These are phyloP conservation scores for Cheiracanthium punctorium DNA, from an alignment of 2,888 invertebrate species.

Conservation along the genomic window DNA sequence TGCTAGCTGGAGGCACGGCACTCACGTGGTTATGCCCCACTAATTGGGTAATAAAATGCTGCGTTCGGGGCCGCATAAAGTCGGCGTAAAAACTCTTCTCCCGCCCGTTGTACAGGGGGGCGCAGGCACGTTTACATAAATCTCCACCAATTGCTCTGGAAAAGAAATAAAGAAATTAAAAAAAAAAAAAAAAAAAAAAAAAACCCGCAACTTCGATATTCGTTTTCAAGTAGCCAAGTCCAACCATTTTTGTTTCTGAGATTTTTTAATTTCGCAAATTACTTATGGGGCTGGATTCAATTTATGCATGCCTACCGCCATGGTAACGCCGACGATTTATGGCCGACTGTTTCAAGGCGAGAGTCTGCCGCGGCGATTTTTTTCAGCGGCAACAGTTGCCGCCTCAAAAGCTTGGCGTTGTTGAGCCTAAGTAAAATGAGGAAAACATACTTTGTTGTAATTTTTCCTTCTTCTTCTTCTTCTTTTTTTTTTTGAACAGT, in stretches of 20 bases:
- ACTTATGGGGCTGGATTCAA: conserved; percentile 46
- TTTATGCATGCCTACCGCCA: conserved; percentile 27
- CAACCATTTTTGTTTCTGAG: conserved; percentile 19
- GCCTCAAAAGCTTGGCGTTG: neutral
- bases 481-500: neutral
- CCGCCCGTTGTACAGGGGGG: conserved; percentile 7
- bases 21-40: conserved; percentile 68
- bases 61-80: conserved; percentile 55
- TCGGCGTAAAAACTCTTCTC: conserved; percentile 30
- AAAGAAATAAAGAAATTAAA: conserved; percentile 13
- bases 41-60: conserved; percentile 70
- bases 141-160: conserved; percentile 60
- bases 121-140: conserved; percentile 66
- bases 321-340: conserved; percentile 37
- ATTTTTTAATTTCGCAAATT: conserved; percentile 45
- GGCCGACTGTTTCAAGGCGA: neutral
- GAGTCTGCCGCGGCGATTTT: neutral
- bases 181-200: conserved; percentile 9
- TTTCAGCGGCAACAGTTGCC: neutral
- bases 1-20: conserved; percentile 51
- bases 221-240: conserved; percentile 53
- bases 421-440: neutral
- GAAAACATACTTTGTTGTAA: neutral
- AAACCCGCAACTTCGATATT: conserved; percentile 9
- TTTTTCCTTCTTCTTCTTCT: too few species aligned